phyloP scores from a whole-genome alignment of 2,113 vertebrate genomes.

The Eptatretus burgeri region DNA sequence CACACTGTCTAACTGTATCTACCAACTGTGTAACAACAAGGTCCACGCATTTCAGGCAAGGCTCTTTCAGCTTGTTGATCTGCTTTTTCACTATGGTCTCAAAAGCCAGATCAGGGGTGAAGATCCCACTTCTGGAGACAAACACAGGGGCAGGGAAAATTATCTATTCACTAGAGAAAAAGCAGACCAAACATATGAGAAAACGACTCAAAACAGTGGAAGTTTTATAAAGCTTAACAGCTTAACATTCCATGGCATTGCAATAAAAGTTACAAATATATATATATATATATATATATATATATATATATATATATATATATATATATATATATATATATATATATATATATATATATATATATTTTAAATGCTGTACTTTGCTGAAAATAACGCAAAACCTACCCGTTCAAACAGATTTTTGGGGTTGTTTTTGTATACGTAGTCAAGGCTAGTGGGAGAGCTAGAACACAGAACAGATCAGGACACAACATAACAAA shows the following conservation, averaged over 20 bases:
- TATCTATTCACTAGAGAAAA: background rate
- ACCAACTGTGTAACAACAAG: conserved; percentile 70
- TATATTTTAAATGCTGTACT: too few species aligned
- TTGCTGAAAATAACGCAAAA: too few species aligned
- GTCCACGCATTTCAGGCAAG: conserved; percentile 83
- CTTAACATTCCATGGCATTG: background rate
- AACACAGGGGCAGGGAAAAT: conserved; percentile 11
- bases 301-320: too few species aligned
- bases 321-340: too few species aligned
- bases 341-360: too few species aligned
- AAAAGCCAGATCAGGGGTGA: conserved; percentile 87
- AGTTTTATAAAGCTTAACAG: background rate
- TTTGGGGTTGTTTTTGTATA: too few species aligned
- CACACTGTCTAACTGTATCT: conserved; percentile 60
- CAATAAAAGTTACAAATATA: too few species aligned
- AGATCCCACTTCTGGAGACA: conserved; percentile 58
- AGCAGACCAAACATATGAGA: background rate
- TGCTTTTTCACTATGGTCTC: conserved; percentile 95
- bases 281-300: too few species aligned
- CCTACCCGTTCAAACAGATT: too few species aligned
- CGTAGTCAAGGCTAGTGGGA: too few species aligned
- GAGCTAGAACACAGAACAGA: too few species aligned
- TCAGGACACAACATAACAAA: too few species aligned
- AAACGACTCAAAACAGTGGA: background rate
- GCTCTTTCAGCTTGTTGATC: conserved; percentile 86